Evolutionary conservation across 1,140 invertebrate species (phyloP).

Genomic region (Eulimnadia texana): DNA sequence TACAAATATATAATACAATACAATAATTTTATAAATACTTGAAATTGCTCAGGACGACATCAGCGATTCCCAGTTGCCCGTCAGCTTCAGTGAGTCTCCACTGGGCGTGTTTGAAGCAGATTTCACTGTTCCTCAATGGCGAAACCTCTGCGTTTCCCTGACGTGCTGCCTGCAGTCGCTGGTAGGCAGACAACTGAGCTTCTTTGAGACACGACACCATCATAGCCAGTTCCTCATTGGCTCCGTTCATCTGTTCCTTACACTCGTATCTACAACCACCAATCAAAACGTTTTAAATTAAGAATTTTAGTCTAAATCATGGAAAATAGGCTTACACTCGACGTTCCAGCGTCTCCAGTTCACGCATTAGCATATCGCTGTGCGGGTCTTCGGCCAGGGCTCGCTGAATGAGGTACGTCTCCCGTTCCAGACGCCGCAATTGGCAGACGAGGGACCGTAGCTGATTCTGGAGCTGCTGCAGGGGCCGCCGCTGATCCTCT

Average conservation of each 20-base stretch:
- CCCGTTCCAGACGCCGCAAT: slow-evolving; percentile 68
- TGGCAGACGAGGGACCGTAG: slow-evolving; percentile 60
- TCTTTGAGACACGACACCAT: slow-evolving; percentile 66
- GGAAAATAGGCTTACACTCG: slow-evolving; percentile 29
- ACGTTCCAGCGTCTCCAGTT: slow-evolving; percentile 53
- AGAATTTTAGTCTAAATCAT: slow-evolving; percentile 7
- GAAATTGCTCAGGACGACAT: slow-evolving; percentile 90
- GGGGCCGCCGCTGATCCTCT: slow-evolving; percentile 79
- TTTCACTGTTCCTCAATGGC: slow-evolving; percentile 80
- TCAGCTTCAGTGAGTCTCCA: slow-evolving; percentile 95
- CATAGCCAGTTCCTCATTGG: slow-evolving; percentile 85
- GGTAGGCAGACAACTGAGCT: slow-evolving; percentile 49
- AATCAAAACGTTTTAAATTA: not conserved
- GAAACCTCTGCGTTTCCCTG: slow-evolving; percentile 47
- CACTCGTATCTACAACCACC: slow-evolving; percentile 62
- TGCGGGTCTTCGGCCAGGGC: slow-evolving; percentile 53
- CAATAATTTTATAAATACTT: slow-evolving; percentile 40
- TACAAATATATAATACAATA: not conserved
- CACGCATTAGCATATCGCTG: slow-evolving; percentile 41
- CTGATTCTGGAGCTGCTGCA: slow-evolving; percentile 77
- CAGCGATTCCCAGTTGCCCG: slow-evolving; percentile 91
- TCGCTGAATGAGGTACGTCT: slow-evolving; percentile 77
- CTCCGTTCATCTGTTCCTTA: slow-evolving; percentile 69
- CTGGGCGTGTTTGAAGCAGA: slow-evolving; percentile 96
- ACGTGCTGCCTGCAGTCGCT: slow-evolving; percentile 35